Base-by-base conservation (phyloP, 1,140 invertebrate genomes). In the Drosophila fuyamai region DNA sequence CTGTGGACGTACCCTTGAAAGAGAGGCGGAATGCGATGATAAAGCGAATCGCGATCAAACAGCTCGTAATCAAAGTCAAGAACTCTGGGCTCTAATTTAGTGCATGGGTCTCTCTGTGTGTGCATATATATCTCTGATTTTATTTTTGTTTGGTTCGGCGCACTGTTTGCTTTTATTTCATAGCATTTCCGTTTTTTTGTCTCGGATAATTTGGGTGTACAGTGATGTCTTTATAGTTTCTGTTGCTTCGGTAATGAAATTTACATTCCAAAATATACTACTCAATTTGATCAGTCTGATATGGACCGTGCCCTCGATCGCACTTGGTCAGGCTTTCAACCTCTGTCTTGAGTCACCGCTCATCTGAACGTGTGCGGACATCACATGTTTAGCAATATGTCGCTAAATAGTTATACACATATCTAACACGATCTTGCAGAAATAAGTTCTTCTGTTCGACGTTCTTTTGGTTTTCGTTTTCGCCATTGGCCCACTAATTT, bases 341-440 rank as follows among this genome's bases (percentile, higher is more conserved):
- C 36, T 29, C 18, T 4, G n/a, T 3, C 35, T 54, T 70, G 57
- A 55, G 35, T 73, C 50, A 54, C 61, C 61, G 62, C 80, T 61
- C 62, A 78, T 59, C 29, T 60, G 65, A 66, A 56, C 54, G 62
- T 50, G 67, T 32, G 53, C 18, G 32, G 53, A 44, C 72, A 76
- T 90, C 82, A 91, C 82, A 86, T 91, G 88, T 91, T 91, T 91
- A 90, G 88, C 88, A 91, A 73, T 78, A 66, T 79, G 80, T 77
- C 78, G 88, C 88, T 91, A 91, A 91, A 91, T 80, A 83, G 84
- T 62, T 81, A 44, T 68, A 76, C 65, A 67, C 73, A 76, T 67
- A 76, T 50, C 14, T 51, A 51, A 50, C 48, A 77, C 53, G 43
- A 44, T 62, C 23, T 55, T 66, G 55, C 66, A 71, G 67, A 71